Evolutionary conservation across 1,140 invertebrate genomes (phyloP), one percentile per base, ranked within the genome.

Genomic region (Bilobella aurantiaca): DNA sequence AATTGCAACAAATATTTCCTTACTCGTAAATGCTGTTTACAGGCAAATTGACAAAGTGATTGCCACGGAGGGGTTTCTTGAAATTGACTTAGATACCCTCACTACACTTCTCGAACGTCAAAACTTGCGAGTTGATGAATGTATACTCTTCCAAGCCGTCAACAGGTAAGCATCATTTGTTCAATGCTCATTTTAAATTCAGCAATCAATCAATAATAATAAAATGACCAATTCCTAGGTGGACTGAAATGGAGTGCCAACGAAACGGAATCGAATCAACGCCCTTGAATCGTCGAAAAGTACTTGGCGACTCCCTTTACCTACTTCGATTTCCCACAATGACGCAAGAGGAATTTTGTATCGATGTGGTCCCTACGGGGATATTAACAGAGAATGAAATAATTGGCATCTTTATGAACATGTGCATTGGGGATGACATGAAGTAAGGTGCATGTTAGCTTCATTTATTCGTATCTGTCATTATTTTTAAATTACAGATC

Each of bases 301-400:
- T 90, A 1, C 77, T 93, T 0, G 87, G 86, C 0, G 73, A 81
- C 58, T 85, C 88, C 18, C 80, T 93, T 49, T 81, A 83, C 42
- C 80, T 90, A 0, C 86, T 94, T 65, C 79, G 91, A 32, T 94
- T 92, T 76, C 90, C 90, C 2, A 77, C 93, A 2, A 93, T 94
- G 90, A 88, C 85, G 0, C 85, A 90, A 2, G 88, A 93, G 76
- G 91, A 94, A 77, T 94, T 93, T 79, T 89, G 90, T 0, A 81
- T 84, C 73, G 87, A 87, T 5, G 85, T 89, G 14, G 90, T 89
- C 5, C 86, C 87, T 73, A 86, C 84, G 72, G 85, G 87, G 18
- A 77, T 93, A 23, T 77, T 93, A 0, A 85, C 85, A 61, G 87
- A 91, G 74, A 76, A 83, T 66, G 88, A 91, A 76, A 79, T 86